Base-by-base conservation (phyloP, 2,113 vertebrate genomes). In the Scortum barcoo region DNA sequence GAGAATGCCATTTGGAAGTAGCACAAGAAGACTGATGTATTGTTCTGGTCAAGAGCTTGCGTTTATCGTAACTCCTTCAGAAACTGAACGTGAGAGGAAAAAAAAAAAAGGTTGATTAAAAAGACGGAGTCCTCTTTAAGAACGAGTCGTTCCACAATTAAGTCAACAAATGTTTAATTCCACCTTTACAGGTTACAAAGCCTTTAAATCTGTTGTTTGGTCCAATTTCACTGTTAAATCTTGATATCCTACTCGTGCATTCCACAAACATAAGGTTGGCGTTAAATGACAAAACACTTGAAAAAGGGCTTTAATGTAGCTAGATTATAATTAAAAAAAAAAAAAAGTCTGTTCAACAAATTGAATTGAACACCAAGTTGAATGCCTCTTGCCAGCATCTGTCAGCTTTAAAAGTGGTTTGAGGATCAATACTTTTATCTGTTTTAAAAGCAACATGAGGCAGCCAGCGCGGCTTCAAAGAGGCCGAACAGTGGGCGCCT, bases 391-490 rank as follows among this genome's bases (percentile, higher is more conserved):
- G 44, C 33, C 36, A 60, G 57, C 48, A 44, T 44, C 61, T 46
- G 24, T 50, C 62, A 71, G 58, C 66, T 50, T 66, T 67, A 38
- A 80, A 80, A 71, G 22, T 13, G 24, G 48, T 74, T 48, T 26
- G n/a, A 75, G n/a, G 30, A 66, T 77, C 58, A 61, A 61, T 67
- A 60, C 38, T 81, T 83, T 68, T 40, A 68, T 75, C 61, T 46
- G 14, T 33, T 73, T 74, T 73, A 60, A 40, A 74, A 65, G 48
- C 60, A 62, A 10, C 24, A 61, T 28, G 65, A 65, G 44, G 58
- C 26, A 46, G 61, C 36, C 75, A 79, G 68, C 69, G 46, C 28
- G 28, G 72, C 44, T 80, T 81, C 57, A 89, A 76, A 86, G 42
- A 62, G 46, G 30, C 9, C 3, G 3, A 50, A 57, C 46, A 9